phyloP scores from a whole-genome alignment of 1,140 invertebrate genomes.

The Dendroctonus ponderosae region DNA sequence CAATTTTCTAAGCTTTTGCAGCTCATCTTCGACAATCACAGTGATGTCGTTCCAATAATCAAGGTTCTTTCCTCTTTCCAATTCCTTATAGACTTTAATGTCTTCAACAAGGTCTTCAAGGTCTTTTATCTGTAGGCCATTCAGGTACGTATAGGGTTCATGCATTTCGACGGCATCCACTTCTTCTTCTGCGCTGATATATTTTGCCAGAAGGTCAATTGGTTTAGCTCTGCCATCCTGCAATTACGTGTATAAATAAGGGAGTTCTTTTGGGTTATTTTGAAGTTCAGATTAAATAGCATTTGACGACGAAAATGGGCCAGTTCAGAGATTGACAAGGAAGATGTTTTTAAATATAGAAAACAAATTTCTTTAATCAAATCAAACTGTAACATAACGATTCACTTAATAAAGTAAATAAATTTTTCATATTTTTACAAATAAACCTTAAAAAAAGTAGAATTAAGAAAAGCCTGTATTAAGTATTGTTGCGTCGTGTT shows the following conservation, averaged over 20 bases:
- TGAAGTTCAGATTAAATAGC: too few species aligned
- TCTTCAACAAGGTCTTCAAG: conserved; percentile 97
- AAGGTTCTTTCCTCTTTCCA: conserved; percentile 82
- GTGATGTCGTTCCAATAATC: conserved; percentile 98
- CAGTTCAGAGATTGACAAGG: too few species aligned
- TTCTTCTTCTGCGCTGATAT: conserved; percentile 90
- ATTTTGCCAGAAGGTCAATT: conserved; percentile 96
- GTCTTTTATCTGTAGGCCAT: conserved; percentile 87
- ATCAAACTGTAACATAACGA: too few species aligned
- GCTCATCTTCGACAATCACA: conserved; percentile 93
- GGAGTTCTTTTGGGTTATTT: too few species aligned
- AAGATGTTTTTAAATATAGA: too few species aligned
- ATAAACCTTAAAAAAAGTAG: too few species aligned
- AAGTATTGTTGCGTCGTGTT: too few species aligned
- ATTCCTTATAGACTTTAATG: conserved; percentile 89
- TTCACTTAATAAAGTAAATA: too few species aligned
- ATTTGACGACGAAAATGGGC: too few species aligned
- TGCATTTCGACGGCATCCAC: conserved; percentile 96
- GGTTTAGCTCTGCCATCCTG: conserved; percentile 75
- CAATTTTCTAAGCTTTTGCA: conserved; percentile 80
- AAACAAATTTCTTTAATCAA: too few species aligned
- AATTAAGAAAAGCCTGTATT: too few species aligned
- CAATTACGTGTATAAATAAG: neutral
- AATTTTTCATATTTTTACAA: too few species aligned
- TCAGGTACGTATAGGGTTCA: conserved; percentile 94